Conservation (phyloP, 2,888 invertebrate genomes). For the Rhodophaea formosa region DNA sequence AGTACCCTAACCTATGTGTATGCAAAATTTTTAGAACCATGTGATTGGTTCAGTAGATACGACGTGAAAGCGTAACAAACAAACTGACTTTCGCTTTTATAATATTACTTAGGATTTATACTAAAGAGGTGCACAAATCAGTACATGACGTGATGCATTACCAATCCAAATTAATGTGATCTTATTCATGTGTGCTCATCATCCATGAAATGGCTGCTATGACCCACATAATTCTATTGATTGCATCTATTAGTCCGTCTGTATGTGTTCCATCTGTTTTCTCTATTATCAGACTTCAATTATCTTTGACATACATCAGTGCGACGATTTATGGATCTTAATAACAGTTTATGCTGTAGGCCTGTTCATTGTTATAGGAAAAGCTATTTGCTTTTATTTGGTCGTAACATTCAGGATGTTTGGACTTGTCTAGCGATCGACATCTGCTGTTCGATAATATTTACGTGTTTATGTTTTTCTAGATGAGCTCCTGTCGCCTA, state of each 20-base stretch:
- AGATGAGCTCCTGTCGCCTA: not conserved
- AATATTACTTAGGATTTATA: no score
- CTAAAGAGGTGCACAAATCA: not conserved
- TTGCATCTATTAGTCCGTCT: constrained; percentile 17
- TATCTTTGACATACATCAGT: not conserved
- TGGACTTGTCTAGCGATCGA: constrained; percentile 25
- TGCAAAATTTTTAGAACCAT: no score
- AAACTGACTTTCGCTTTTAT: no score
- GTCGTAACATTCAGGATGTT: constrained; percentile 28
- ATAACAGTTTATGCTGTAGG: not conserved
- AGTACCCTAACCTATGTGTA: no score
- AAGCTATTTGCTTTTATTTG: constrained; percentile 22
- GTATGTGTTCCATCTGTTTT: constrained; percentile 6
- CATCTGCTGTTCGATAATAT: constrained; percentile 31
- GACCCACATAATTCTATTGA: constrained; percentile 24
- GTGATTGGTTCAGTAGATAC: no score
- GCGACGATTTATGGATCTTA: not conserved
- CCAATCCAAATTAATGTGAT: constrained; percentile 1
- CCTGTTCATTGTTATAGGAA: constrained; percentile 21
- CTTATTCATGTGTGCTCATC: constrained; percentile 24
- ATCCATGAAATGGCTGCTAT: constrained; percentile 27
- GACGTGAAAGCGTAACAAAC: no score
- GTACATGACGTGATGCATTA: not conserved
- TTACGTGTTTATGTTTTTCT: constrained; percentile 19
- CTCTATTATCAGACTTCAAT: not conserved